phyloP scores from a whole-genome alignment of 2,113 vertebrate species.

The Aphyosemion australe region DNA sequence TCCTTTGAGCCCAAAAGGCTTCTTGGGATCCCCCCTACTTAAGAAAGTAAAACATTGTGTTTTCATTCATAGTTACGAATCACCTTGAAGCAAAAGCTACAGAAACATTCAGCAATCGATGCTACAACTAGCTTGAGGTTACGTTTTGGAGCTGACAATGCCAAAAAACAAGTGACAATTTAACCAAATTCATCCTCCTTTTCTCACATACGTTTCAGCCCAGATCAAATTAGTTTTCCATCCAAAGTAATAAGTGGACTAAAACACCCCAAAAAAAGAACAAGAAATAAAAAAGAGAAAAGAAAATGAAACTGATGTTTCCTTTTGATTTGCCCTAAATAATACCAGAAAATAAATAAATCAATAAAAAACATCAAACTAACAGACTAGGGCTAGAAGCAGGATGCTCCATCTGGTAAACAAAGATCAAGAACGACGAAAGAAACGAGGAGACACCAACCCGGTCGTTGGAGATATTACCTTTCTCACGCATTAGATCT shows the following conservation, averaged over 20 bases:
- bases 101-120: conserved; percentile 71
- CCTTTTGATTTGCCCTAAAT: conserved; percentile 44
- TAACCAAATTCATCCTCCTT: conserved; percentile 65
- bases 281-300: neutral
- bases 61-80: conserved; percentile 87
- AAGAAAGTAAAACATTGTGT: conserved; percentile 86
- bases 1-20: conserved; percentile 86
- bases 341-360: conserved; percentile 48
- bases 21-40: conserved; percentile 83
- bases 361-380: no score
- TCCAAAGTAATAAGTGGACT: conserved; percentile 57
- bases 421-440: conserved; percentile 39
- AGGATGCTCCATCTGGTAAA: conserved; percentile 50
- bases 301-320: conserved; percentile 16
- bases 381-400: conserved; percentile 35
- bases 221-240: conserved; percentile 67
- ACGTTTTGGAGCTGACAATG: conserved; percentile 75
- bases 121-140: conserved; percentile 69
- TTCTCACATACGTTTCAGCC: conserved; percentile 69
- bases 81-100: conserved; percentile 95
- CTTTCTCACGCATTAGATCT: conserved; percentile 99
- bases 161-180: conserved; percentile 65
- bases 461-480: conserved; percentile 77
- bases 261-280: conserved; percentile 60
- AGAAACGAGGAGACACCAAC: conserved; percentile 22